These are phyloP conservation scores for Anthrax anthrax DNA, from an alignment of 2,888 invertebrate genomes.

Conservation along the genomic window DNA sequence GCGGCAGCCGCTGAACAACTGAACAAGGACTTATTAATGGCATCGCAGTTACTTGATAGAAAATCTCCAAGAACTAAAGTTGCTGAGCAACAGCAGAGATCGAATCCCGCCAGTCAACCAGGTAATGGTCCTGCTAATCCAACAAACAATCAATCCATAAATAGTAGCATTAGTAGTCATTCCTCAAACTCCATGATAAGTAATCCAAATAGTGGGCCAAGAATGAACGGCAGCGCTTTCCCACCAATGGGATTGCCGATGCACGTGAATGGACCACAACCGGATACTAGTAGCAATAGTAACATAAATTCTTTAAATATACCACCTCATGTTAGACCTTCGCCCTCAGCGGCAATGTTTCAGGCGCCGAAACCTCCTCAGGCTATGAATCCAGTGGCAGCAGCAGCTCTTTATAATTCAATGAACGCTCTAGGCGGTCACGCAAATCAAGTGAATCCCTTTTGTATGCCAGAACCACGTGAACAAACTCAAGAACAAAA, in stretches of 20 bases:
- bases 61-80: conserved; percentile 57
- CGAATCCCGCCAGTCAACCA: conserved; percentile 29
- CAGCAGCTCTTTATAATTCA: conserved; percentile 49
- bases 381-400: conserved; percentile 39
- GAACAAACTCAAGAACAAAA: conserved; percentile 73
- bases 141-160: conserved; percentile 19
- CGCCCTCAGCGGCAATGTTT: conserved; percentile 60
- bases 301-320: conserved; percentile 42
- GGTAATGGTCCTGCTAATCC: conserved; percentile 34
- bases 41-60: conserved; percentile 65
- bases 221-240: conserved; percentile 42
- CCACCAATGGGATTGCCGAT: conserved; percentile 40
- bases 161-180: conserved; percentile 6
- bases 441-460: conserved; percentile 35
- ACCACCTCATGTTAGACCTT: conserved; percentile 51
- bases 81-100: conserved; percentile 26
- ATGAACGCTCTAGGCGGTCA: conserved; percentile 42
- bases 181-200: not conserved
- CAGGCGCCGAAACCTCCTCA: conserved; percentile 70
- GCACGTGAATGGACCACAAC: conserved; percentile 29
- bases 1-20: conserved; percentile 70
- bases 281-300: conserved; percentile 37
- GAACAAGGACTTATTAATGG: conserved; percentile 70
- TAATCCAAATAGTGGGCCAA: conserved; percentile 38
- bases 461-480: conserved; percentile 45